phyloP scores from a whole-genome alignment of 2,797 vertebrate species.

The Oceanodroma leucorhoa region DNA sequence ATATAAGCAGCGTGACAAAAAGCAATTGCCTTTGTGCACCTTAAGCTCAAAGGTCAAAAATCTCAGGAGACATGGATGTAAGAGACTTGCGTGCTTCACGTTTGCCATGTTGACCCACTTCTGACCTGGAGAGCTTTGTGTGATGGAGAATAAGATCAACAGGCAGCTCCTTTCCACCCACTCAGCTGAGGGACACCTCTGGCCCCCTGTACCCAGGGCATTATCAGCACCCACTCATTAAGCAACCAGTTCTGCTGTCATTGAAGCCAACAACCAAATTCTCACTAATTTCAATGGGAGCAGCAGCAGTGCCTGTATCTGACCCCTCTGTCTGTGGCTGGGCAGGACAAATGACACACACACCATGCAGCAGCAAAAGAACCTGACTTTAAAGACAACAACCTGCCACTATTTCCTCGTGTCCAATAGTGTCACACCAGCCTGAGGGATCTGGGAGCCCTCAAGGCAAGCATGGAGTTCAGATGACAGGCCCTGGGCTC shows the following conservation, averaged over 20 bases:
- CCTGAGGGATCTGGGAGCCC: neutral
- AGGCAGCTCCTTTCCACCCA: neutral
- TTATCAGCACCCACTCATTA: neutral
- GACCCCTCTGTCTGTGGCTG: neutral
- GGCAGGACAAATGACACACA: slow-evolving; percentile 29
- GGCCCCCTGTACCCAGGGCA: neutral
- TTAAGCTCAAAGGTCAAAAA: neutral
- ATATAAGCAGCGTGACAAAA: neutral
- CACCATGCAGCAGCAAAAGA: neutral
- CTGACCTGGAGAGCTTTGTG: neutral
- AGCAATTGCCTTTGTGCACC: neutral
- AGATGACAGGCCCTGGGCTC: neutral
- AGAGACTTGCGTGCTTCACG: neutral
- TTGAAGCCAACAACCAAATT: neutral
- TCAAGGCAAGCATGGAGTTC: neutral
- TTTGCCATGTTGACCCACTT: neutral
- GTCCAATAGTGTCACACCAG: neutral
- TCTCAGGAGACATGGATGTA: neutral
- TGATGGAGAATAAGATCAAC: neutral
- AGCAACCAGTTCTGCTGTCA: neutral
- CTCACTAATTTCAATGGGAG: neutral
- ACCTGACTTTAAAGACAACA: neutral
- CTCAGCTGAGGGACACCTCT: neutral
- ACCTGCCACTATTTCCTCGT: neutral
- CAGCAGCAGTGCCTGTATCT: neutral